Conservation (phyloP, 2,888 invertebrate genomes). For the Calephelis perditalis region DNA sequence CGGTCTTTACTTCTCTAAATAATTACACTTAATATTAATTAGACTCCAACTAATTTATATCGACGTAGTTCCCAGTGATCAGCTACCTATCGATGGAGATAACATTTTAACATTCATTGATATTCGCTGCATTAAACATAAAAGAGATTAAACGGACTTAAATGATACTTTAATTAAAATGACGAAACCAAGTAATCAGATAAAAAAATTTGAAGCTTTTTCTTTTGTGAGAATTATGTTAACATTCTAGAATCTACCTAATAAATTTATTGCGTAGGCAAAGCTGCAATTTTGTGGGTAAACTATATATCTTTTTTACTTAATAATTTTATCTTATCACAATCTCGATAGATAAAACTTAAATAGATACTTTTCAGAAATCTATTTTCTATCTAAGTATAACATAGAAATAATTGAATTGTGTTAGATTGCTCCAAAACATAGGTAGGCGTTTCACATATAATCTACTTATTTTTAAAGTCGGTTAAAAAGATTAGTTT, state of each 20-base stretch:
- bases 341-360: too few relatives aligned
- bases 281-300: too few relatives aligned
- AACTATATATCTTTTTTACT: too few relatives aligned
- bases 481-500: too few relatives aligned
- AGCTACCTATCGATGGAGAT: conserved; percentile 47
- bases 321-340: too few relatives aligned
- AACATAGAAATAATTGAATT: too few relatives aligned
- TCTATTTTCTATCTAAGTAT: too few relatives aligned
- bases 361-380: too few relatives aligned
- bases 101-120: conserved; percentile 37
- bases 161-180: conserved; percentile 7
- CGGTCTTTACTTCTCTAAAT: conserved; percentile 27
- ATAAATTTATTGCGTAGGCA: too few relatives aligned
- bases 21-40: conserved; percentile 25
- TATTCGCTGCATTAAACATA: conserved; percentile 32
- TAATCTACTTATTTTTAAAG: too few relatives aligned
- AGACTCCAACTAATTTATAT: conserved; percentile 28
- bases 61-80: conserved; percentile 27
- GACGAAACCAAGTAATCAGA: conserved; percentile 5
- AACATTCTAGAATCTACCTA: background rate
- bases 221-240: background rate
- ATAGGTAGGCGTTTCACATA: too few relatives aligned
- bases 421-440: too few relatives aligned
- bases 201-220: background rate
- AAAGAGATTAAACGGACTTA: conserved; percentile 8